Conservation (phyloP, 2,113 vertebrate genomes). For the Brachypteracias leptosomus region DNA sequence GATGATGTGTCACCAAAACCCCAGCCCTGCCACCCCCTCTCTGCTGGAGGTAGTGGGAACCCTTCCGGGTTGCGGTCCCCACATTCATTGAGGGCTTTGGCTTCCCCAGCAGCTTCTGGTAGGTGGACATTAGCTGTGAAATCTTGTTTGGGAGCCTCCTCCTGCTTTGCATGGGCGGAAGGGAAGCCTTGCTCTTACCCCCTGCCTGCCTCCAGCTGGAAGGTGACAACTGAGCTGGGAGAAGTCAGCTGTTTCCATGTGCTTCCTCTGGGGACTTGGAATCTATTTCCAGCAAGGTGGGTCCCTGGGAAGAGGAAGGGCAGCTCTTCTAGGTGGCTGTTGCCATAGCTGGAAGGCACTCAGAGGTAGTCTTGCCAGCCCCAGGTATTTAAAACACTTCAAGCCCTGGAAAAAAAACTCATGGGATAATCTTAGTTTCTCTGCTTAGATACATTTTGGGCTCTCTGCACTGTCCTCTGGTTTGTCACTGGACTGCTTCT, state of each 20-base stretch:
- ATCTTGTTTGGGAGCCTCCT: not conserved
- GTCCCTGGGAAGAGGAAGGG: conserved; percentile 14
- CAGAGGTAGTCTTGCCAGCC: not conserved
- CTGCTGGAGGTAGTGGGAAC: not conserved
- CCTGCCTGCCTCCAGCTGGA: not conserved
- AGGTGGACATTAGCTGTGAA: not conserved
- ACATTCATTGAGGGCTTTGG: not conserved
- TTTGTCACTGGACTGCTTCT: not conserved
- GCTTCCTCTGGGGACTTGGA: conserved; percentile 13
- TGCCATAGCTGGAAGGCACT: not conserved
- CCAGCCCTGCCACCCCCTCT: not conserved
- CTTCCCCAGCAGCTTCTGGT: not conserved
- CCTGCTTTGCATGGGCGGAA: fast-evolving
- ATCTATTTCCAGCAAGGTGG: conserved; percentile 43
- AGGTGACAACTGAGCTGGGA: not conserved
- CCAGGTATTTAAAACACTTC: not conserved
- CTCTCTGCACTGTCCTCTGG: not conserved
- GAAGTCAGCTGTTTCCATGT: conserved; percentile 15
- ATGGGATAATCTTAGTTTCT: not conserved
- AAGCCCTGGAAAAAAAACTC: not conserved
- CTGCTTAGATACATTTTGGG: not conserved
- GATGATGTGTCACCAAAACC: not conserved
- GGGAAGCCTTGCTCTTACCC: not conserved
- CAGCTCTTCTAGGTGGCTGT: not conserved
- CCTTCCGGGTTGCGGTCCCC: not conserved